These are phyloP conservation scores for Valencia hispanica DNA, from an alignment of 2,797 vertebrate species.

Conservation along the genomic window DNA sequence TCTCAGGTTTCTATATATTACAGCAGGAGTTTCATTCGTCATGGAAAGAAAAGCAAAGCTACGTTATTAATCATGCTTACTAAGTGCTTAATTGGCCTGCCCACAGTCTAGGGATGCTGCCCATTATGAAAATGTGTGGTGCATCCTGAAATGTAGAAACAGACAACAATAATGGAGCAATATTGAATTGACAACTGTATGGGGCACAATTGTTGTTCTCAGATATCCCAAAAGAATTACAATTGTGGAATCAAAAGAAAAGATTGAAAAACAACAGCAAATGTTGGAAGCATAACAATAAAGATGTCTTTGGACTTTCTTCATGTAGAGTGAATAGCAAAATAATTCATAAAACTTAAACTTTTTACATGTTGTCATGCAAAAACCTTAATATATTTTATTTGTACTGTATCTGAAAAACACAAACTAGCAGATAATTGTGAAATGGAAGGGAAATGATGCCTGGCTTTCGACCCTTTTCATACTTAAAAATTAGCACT, in stretches of 20 bases:
- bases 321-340: background rate
- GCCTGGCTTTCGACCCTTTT: too few relatives aligned
- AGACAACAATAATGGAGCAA: background rate
- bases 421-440: background rate
- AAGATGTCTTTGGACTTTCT: background rate
- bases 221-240: background rate
- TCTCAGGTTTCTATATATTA: conserved; percentile 19
- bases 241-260: background rate
- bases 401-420: background rate
- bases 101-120: background rate
- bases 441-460: background rate
- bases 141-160: conserved; percentile 2
- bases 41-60: conserved; percentile 11
- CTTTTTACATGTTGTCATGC: background rate
- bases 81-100: background rate
- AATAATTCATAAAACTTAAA: background rate
- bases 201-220: background rate
- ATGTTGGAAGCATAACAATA: background rate
- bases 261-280: background rate
- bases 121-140: background rate
- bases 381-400: background rate
- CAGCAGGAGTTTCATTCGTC: conserved; percentile 8
- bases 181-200: background rate
- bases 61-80: background rate
- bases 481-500: too few relatives aligned